These are phyloP conservation scores for Aricia agestis DNA, from an alignment of 1,140 invertebrate genomes.

Conservation along the genomic window DNA sequence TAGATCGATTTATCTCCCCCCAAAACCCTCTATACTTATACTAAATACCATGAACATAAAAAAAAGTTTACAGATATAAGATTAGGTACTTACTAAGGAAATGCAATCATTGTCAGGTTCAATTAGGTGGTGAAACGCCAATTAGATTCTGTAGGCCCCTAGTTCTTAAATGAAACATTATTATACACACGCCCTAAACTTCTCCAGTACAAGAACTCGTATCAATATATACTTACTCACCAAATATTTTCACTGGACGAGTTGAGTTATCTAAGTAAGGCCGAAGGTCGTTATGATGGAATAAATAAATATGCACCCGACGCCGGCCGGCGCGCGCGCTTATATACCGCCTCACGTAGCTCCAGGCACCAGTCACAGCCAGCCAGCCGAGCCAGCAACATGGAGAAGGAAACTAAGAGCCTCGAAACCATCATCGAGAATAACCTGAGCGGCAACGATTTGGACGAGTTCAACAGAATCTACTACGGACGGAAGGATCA, in stretches of 20 bases:
- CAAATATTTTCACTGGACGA: slow-evolving; percentile 51
- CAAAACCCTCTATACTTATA: too few species aligned
- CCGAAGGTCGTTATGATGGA: slow-evolving; percentile 49
- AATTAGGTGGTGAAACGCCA: too few species aligned
- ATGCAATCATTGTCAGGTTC: too few species aligned
- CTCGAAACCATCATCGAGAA: slow-evolving; percentile 63
- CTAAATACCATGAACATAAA: too few species aligned
- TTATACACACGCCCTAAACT: not conserved
- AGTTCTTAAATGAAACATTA: not conserved
- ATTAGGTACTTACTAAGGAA: too few species aligned
- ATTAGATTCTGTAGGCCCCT: too few species aligned
- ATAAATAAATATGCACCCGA: slow-evolving; percentile 32
- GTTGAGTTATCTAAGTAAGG: slow-evolving; percentile 48
- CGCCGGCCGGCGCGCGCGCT: slow-evolving; percentile 40
- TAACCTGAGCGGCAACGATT: slow-evolving; percentile 77
- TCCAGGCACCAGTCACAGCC: slow-evolving; percentile 35
- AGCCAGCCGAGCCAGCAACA: slow-evolving; percentile 20
- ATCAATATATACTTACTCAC: slow-evolving; percentile 27
- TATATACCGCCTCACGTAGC: slow-evolving; percentile 43
- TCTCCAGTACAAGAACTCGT: not conserved
- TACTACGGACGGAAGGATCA: slow-evolving; percentile 81
- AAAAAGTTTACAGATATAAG: too few species aligned
- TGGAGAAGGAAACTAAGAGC: slow-evolving; percentile 65
- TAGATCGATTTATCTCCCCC: too few species aligned
- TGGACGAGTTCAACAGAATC: slow-evolving; percentile 85